Conservation (phyloP, 2,888 invertebrate species). For the Myopa testacea region DNA sequence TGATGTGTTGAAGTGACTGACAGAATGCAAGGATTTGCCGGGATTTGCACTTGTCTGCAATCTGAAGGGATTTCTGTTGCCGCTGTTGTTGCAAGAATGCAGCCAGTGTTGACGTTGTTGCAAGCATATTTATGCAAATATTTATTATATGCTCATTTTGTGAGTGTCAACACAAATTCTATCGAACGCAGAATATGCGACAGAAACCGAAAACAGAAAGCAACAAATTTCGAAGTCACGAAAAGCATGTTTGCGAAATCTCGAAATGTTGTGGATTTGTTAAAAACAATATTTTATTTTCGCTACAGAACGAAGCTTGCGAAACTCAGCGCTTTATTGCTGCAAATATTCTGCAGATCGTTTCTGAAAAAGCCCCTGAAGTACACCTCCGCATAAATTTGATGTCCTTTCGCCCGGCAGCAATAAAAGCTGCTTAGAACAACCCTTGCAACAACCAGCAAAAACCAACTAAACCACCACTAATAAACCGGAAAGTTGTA, state of each 20-base stretch:
- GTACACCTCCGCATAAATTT: too few relatives aligned
- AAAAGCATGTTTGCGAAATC: too few relatives aligned
- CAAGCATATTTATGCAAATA: conserved; percentile 7
- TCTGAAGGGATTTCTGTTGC: conserved; percentile 3
- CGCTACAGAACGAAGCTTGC: too few relatives aligned
- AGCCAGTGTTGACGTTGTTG: neutral
- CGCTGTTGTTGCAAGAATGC: neutral
- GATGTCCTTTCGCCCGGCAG: too few relatives aligned
- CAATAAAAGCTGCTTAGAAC: too few relatives aligned
- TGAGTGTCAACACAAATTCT: neutral
- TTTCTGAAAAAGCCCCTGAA: too few relatives aligned
- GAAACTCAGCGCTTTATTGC: too few relatives aligned
- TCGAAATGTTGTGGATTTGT: too few relatives aligned
- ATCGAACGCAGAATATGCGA: neutral
- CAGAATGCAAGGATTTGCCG: neutral
- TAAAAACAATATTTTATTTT: too few relatives aligned
- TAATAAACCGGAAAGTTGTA: conserved; percentile 9
- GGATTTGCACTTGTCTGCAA: conserved; percentile 3
- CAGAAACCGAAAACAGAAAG: too few relatives aligned
- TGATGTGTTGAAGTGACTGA: neutral
- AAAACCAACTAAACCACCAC: neutral
- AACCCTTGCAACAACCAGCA: neutral
- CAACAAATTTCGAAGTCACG: too few relatives aligned
- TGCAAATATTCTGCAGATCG: too few relatives aligned
- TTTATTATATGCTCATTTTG: conserved; percentile 6